A percentile compares a stretch with the other conserved stretches of the same genome.
Conservation (phyloP, 2,113 vertebrate species). For the Salvelinus alpinus region DNA sequence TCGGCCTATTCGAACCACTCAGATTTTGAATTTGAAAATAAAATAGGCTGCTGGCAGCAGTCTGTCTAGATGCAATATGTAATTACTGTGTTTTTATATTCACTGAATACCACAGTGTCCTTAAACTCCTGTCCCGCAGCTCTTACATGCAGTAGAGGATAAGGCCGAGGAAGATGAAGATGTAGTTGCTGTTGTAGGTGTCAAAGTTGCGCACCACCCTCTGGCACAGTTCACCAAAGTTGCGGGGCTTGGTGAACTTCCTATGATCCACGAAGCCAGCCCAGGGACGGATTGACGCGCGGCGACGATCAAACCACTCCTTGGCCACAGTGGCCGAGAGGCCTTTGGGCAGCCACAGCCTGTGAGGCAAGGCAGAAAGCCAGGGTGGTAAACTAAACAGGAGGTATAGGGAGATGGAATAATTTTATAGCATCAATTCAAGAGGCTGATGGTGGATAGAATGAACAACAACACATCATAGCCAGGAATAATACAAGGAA, state of each 20-base stretch:
- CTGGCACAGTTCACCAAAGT: conserved; percentile 86
- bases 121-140: background rate
- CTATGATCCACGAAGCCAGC: conserved; percentile 83
- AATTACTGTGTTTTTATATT: too few species aligned
- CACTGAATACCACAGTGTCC: too few species aligned
- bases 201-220: conserved; percentile 85
- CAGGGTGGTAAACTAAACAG: background rate
- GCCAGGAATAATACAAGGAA: too few species aligned
- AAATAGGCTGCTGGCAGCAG: too few species aligned
- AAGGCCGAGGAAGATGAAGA: conserved; percentile 89
- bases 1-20: too few species aligned
- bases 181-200: conserved; percentile 90
- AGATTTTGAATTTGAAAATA: too few species aligned
- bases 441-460: background rate
- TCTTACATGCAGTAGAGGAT: conserved; percentile 91
- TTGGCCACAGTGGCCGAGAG: conserved; percentile 68
- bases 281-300: conserved; percentile 85
- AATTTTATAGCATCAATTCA: background rate
- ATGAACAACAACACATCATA: too few species aligned
- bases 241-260: conserved; percentile 84
- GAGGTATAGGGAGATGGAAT: conserved; percentile 3
- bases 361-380: conserved; percentile 32
- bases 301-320: conserved; percentile 83
- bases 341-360: conserved; percentile 77
- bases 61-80: too few species aligned